Evolutionary conservation across 2,888 invertebrate species (phyloP), one percentile per base, ranked within the genome.

Genomic region (Allolobophora icterica): DNA sequence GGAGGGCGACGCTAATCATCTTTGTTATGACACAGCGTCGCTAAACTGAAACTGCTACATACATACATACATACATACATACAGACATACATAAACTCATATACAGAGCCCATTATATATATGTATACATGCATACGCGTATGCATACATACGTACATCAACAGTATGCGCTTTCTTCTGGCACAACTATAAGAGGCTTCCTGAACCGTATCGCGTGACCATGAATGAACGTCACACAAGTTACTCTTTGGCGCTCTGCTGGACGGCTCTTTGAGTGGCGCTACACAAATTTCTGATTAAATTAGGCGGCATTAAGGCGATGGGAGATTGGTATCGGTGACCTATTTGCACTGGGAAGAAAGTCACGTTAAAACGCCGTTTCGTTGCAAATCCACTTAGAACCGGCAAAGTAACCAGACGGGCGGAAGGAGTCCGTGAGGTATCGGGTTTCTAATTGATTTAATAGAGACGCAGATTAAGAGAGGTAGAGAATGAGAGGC

Each of bases 361-460:
- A 71, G 71, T 71, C n/a, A 71, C 30, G 71, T 24, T 24, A 52
- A n/a, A n/a, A 71, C 8, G 71, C 30, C 5, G 71, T n/a, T 71
- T 71, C 30, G n/a, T 6, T 71, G 71, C 71, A 71, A 71, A 71
- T 71, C n/a, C 71, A 71, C 71, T 71, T 71, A n/a, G 71, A n/a
- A n/a, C 30, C 24, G 38, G 52, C 52, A 24, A 52, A 52, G 24
- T 21, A 24, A 24, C 52, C 2, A 3, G 6, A 52, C 24, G 24
- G 52, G 24, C 24, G 52, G n/a, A 71, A 5, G 30, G 17, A n/a
- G 11, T 8, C 19, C 4, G n/a, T n/a, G 4, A 52, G 71, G 71
- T n/a, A 71, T 71, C 71, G 8, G 71, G 71, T 71, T 71, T 71
- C 71, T n/a, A n/a, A 71, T 71, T n/a, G 71, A 71, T 71, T 71